phyloP scores from a whole-genome alignment of 2,113 vertebrate species.

The Eurystomus gularis region DNA sequence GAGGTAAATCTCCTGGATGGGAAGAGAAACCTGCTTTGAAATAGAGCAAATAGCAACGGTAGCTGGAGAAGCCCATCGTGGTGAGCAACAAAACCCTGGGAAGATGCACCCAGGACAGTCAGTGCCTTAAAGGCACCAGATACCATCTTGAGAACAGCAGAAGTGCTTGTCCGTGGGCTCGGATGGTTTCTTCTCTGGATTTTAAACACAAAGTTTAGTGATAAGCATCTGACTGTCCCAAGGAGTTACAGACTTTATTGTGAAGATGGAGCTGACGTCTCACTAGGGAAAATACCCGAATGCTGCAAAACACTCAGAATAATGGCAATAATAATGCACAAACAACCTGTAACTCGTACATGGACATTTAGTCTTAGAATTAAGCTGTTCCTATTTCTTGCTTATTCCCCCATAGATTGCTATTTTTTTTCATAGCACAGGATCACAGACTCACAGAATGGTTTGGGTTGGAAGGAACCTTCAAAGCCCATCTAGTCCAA shows the following conservation, averaged over 20 bases:
- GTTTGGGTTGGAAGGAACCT: no score
- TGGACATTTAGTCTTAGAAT: neutral
- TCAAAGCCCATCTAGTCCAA: no score
- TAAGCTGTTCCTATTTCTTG: neutral
- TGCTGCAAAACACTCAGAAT: neutral
- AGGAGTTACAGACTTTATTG: neutral
- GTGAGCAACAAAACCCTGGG: no score
- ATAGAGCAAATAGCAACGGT: neutral
- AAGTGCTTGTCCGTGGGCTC: neutral
- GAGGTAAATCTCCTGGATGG: no score
- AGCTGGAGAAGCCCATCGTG: neutral
- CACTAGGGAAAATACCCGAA: no score
- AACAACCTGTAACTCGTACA: neutral
- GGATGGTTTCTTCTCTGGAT: neutral
- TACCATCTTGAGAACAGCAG: neutral
- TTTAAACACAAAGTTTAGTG: neutral
- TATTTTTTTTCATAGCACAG: no score
- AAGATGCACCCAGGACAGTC: neutral
- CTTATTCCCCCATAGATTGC: neutral
- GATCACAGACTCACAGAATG: no score
- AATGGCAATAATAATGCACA: neutral
- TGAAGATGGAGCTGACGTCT: no score
- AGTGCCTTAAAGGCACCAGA: neutral
- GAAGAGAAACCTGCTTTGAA: no score
- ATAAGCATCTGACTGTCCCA: neutral